Evolutionary conservation across 2,113 vertebrate genomes (phyloP).

Genomic region (Zingel zingel): DNA sequence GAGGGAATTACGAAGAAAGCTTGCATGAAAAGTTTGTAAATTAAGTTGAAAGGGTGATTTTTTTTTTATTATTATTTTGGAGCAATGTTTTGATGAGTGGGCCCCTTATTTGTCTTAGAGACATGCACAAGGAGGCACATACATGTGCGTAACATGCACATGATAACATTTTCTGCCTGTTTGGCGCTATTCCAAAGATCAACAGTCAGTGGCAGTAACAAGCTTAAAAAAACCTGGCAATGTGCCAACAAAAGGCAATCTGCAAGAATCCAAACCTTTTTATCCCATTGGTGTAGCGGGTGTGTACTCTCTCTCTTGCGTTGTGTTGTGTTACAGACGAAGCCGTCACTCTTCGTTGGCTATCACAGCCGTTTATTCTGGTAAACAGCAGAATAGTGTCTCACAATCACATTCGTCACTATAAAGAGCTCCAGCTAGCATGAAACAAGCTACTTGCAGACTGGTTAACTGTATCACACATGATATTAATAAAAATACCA

Average conservation of each 20-base stretch:
- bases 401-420: too few species aligned
- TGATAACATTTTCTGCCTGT: background rate
- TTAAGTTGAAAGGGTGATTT: background rate
- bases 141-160: background rate
- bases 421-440: too few species aligned
- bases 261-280: background rate
- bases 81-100: background rate
- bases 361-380: too few species aligned
- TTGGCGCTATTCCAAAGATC: too few species aligned
- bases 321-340: too few species aligned
- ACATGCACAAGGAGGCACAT: background rate
- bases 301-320: too few species aligned
- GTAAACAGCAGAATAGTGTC: too few species aligned
- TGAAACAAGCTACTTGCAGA: too few species aligned
- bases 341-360: too few species aligned
- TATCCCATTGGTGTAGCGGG: background rate
- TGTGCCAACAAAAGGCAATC: background rate
- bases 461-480: too few species aligned
- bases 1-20: background rate
- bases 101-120: background rate
- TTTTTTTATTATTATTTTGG: background rate
- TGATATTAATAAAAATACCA: too few species aligned
- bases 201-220: background rate
- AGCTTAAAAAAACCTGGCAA: background rate
- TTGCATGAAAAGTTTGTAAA: background rate